Evolutionary conservation across 2,113 vertebrate species (phyloP).

Genomic region (Pungitius pungitius): DNA sequence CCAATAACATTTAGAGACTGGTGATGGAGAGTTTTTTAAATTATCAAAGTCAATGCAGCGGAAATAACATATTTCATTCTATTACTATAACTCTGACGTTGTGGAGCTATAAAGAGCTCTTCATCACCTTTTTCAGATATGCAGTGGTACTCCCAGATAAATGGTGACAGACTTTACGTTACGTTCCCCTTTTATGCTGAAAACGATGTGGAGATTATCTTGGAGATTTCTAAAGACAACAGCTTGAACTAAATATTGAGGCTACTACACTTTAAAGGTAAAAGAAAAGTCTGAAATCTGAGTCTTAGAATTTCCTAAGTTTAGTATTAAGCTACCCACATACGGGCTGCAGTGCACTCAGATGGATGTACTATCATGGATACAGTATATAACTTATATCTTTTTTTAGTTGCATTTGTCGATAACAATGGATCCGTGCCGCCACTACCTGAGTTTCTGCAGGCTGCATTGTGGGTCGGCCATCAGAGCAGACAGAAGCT

Average conservation of each 20-base stretch:
- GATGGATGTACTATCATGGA: background rate
- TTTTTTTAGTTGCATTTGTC: background rate
- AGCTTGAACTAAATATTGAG: too few species aligned
- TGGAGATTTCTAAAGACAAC: background rate
- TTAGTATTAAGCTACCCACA: too few species aligned
- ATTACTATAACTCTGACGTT: background rate
- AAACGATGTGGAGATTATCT: background rate
- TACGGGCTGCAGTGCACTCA: background rate
- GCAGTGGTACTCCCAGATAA: too few species aligned
- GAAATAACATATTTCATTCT: background rate
- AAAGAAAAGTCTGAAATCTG: too few species aligned
- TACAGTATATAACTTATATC: background rate
- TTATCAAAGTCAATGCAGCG: background rate
- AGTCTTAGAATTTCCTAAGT: too few species aligned
- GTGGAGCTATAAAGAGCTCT: too few species aligned
- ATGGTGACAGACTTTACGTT: background rate
- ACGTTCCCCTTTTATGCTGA: background rate
- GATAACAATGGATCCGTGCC: background rate
- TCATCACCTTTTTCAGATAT: too few species aligned
- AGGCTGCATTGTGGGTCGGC: conserved; percentile 65
- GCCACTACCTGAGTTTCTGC: conserved; percentile 64
- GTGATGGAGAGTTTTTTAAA: too few species aligned
- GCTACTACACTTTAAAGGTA: too few species aligned
- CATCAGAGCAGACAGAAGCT: conserved; percentile 48
- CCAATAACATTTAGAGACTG: too few species aligned